Evolutionary conservation across 2,113 vertebrate species (phyloP), one percentile per base, ranked within the genome.

Genomic region (Perccottus glenii): DNA sequence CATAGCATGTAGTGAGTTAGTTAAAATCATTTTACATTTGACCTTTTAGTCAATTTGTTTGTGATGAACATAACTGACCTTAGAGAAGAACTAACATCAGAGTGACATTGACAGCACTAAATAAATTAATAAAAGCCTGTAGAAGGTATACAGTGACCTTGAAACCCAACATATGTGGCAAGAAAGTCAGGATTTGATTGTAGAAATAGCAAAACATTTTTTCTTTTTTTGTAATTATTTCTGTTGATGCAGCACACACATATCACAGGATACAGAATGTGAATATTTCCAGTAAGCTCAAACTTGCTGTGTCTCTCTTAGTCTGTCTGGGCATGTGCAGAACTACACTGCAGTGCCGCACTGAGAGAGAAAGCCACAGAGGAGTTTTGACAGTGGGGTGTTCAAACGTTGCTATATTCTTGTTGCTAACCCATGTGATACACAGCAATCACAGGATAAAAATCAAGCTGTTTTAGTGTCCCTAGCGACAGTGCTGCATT

Each of bases 281-380:
- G 85, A 57, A 68, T 59, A 49, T 85, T 82, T 82, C 81, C 43
- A 49, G 63, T 60, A 61, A 67, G 78, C 76, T 82, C 73, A 66
- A 86, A 90, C 77, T 88, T 81, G 80, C 75, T 65, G 85, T 83
- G 82, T 66, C 79, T 77, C 76, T 70, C 60, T 38, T 65, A 14
- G 61, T 82, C 73, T 67, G 73, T 85, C 83, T 90, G 89, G 84
- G 86, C 85, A 89, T 87, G 88, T 88, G 89, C 88, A 89, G 89
- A 85, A 73, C 59, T 7, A 63, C 86, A 87, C 86, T 86, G 89
- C 88, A 88, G 83, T 88, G 81, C 85, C 81, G 85, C 84, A 80
- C 77, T 52, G 50, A 73, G 66, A 63, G 75, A 80, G 63, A 76
- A n/a, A 70, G 62, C 70, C 56, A 64, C 83, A 70, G 48, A 58